Percentiles rank a stretch among this genome's conserved stretches.
Conservation (phyloP, 2,113 vertebrate species). For the Chlamydotis undulata region DNA sequence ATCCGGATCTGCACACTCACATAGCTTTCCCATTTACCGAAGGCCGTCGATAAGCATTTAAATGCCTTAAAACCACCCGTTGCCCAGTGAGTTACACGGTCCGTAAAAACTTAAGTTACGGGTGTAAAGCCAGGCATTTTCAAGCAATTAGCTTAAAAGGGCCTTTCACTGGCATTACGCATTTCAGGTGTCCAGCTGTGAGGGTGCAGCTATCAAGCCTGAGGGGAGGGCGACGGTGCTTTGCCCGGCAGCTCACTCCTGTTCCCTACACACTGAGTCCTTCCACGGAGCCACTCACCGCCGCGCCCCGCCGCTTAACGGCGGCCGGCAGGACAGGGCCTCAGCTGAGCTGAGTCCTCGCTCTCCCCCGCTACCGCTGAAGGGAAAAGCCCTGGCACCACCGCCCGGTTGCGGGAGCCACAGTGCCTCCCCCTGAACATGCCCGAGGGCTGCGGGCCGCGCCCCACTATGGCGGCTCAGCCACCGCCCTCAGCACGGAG, state of each 20-base stretch:
- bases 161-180: too few species aligned
- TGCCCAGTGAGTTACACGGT: too few species aligned
- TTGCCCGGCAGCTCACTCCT: too few species aligned
- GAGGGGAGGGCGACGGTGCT: not conserved
- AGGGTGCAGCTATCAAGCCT: accelerated
- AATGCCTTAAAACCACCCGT: accelerated
- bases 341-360: too few species aligned
- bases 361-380: too few species aligned
- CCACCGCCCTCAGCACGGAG: too few species aligned
- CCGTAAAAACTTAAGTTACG: accelerated
- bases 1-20: too few species aligned
- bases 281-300: not conserved
- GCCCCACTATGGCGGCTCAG: not conserved
- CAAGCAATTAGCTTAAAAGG: not conserved
- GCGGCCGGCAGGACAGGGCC: too few species aligned
- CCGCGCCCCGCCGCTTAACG: not conserved
- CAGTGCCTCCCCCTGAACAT: too few species aligned
- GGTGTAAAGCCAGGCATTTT: not conserved
- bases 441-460: too few species aligned
- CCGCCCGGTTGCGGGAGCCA: accelerated
- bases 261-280: accelerated
- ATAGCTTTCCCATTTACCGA: accelerated
- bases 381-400: too few species aligned
- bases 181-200: accelerated
- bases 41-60: accelerated